Percentiles rank a stretch among this genome's conserved stretches.
Evolutionary conservation across 2,113 vertebrate genomes (phyloP).

Genomic region (Sinocyclocheilus anophthalmus): DNA sequence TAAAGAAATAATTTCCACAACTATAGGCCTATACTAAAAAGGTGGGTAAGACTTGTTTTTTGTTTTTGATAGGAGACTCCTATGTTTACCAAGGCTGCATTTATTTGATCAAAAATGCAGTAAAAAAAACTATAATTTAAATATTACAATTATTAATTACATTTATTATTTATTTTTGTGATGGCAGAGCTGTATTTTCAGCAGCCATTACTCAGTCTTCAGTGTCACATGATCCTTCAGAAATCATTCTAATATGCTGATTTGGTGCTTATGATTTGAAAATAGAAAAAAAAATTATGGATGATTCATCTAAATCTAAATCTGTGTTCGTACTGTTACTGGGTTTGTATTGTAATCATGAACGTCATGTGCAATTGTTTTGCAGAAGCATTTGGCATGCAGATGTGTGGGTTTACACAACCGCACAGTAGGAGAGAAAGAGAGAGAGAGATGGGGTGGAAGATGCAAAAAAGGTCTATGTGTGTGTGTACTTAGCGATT

Average conservation of each 20-base stretch:
- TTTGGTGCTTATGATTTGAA: not conserved
- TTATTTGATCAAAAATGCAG: no score
- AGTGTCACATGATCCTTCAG: not conserved
- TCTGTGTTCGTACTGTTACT: not conserved
- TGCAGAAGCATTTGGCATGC: not conserved
- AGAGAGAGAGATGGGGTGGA: not conserved
- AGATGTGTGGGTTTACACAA: conserved; percentile 13
- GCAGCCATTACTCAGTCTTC: not conserved
- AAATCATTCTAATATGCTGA: not conserved
- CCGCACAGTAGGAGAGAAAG: not conserved
- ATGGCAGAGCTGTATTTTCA: no score
- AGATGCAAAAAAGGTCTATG: not conserved
- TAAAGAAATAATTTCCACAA: not conserved
- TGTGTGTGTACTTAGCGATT: conserved; percentile 6
- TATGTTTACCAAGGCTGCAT: no score
- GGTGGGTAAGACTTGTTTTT: no score
- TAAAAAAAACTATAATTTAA: no score
- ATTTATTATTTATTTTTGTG: no score
- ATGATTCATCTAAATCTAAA: not conserved
- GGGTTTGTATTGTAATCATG: not conserved
- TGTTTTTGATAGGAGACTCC: no score
- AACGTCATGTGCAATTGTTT: not conserved
- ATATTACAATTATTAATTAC: not conserved
- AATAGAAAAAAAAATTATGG: not conserved
- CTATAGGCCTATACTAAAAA: no score